A percentile compares a stretch with the other conserved stretches of the same genome.
These are phyloP conservation scores for Danaus chrysippus DNA, from an alignment of 2,888 invertebrate species.

Conservation along the genomic window DNA sequence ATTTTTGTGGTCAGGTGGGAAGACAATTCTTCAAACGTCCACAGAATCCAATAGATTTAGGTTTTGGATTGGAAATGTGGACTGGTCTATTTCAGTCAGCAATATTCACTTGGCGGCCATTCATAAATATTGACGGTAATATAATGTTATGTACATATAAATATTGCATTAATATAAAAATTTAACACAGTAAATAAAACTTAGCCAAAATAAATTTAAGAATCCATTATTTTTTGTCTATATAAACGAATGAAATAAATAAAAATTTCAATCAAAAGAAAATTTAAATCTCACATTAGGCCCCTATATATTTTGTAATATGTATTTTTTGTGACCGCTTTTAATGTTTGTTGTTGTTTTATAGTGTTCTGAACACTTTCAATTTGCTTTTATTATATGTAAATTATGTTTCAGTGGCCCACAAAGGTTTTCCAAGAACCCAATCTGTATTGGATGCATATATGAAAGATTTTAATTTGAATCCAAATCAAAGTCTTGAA, in stretches of 20 bases:
- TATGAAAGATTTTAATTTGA: constrained; percentile 46
- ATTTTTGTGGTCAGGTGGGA: constrained; percentile 77
- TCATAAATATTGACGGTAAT: constrained; percentile 93
- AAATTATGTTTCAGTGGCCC: constrained; percentile 78
- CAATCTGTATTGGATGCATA: constrained; percentile 70
- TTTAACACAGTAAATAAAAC: background rate
- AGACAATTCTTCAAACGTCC: constrained; percentile 87
- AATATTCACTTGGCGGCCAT: constrained; percentile 91
- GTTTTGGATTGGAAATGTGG: constrained; percentile 93
- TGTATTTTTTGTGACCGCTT: too few species aligned
- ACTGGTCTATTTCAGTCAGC: constrained; percentile 96
- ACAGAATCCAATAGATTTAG: constrained; percentile 76
- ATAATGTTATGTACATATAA: background rate
- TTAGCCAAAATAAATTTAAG: too few species aligned
- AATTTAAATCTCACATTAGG: too few species aligned
- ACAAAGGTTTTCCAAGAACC: constrained; percentile 86
- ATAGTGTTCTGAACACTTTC: too few species aligned
- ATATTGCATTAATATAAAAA: background rate
- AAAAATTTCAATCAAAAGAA: too few species aligned
- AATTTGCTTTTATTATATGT: too few species aligned
- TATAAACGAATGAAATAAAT: too few species aligned
- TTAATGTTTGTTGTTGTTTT: too few species aligned
- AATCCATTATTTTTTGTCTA: too few species aligned
- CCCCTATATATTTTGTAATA: too few species aligned
- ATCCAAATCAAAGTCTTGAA: constrained; percentile 41